Evolutionary conservation across 2,797 vertebrate species (phyloP), one percentile per base, ranked within the genome.

Genomic region (Alca torda): DNA sequence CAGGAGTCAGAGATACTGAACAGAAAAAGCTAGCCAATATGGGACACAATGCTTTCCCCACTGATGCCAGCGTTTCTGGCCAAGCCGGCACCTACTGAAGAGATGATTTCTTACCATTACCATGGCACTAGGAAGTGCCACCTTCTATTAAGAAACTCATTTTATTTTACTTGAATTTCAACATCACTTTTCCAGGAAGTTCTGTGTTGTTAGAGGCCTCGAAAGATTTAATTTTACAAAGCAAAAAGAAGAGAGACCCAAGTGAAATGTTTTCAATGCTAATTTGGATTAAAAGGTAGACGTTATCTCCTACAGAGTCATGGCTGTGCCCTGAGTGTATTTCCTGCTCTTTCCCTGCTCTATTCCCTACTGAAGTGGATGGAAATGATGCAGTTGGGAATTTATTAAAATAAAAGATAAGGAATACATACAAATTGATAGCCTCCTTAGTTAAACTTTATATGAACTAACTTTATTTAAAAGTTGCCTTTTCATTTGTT

Each of bases 401-500:
- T 43, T 24, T 46, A 76, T 30, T 80, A 84, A 85, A 95, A 89
- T 76, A 56, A 65, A 93, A 74, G 57, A 81, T 60, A 89, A 84
- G 26, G 35, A 84, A 84, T 56, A 50, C 5, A 2, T 59, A 69
- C 53, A 88, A 84, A 82, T 56, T 79, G 48, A 67, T 83, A 77
- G 53, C 43, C 9, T 84, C 31, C 31, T 93, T 94, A 93, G 64
- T 89, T 69, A 93, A 97, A 94, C 25, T 91, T 95, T 37, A 65
- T 48, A 54, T 33, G 16, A 95, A 92, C 28, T 81, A 78, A 68
- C 91, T 94, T 92, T 95, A 95, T 89, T 95, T 94, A 88, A 96
- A 94, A 95, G 21, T 92, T 90, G 20, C 14, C 33, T 96, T 93
- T 95, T 83, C 23, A 77, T 90, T 96, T 92, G 69, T 85, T 97